phyloP scores from a whole-genome alignment of 2,113 vertebrate species.

The Toxotes jaculatrix region DNA sequence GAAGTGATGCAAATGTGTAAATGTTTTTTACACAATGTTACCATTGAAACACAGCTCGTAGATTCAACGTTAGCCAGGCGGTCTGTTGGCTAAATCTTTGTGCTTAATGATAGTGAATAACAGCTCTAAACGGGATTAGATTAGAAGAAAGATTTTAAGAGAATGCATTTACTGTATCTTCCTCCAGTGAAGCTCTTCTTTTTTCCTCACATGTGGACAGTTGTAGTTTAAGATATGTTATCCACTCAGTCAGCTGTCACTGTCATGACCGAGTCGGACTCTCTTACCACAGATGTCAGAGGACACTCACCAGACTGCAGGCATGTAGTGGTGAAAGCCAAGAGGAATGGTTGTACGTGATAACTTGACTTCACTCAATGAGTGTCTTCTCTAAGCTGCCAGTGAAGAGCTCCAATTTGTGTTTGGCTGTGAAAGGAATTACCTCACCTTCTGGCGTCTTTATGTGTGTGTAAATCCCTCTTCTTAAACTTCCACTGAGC shows the following conservation, averaged over 20 bases:
- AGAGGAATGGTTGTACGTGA: conserved; percentile 70
- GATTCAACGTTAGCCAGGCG: no score
- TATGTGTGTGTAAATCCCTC: neutral
- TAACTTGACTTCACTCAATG: conserved; percentile 67
- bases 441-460: conserved; percentile 14
- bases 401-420: conserved; percentile 36
- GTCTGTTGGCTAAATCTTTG: no score
- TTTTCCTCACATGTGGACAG: conserved; percentile 29
- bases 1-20: no score
- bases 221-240: conserved; percentile 27
- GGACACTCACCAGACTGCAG: conserved; percentile 34
- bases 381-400: conserved; percentile 56
- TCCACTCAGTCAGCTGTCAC: conserved; percentile 53
- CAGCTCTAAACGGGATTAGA: no score
- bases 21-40: no score
- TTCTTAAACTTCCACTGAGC: neutral
- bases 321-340: conserved; percentile 40
- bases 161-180: neutral
- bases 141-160: neutral
- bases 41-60: no score
- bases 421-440: conserved; percentile 59
- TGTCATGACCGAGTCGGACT: conserved; percentile 35
- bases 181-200: neutral
- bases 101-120: no score
- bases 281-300: conserved; percentile 62